Percentiles rank a stretch among this genome's conserved stretches.
These are phyloP conservation scores for Orientallactaga bullata DNA, from an alignment of 2,113 vertebrate species.

Conservation along the genomic window DNA sequence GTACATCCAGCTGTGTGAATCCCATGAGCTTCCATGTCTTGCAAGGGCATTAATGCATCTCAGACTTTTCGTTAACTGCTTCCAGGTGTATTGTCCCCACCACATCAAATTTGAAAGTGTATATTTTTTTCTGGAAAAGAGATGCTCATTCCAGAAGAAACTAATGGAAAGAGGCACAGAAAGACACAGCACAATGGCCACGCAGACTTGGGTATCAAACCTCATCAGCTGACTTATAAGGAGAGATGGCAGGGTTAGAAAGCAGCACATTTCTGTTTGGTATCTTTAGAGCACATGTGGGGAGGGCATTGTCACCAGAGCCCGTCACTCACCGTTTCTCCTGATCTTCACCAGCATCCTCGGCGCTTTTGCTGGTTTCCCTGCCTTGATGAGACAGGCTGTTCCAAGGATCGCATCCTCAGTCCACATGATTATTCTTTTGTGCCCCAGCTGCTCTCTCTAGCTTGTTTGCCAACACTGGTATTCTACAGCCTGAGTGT, in stretches of 20 bases:
- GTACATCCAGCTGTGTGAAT: not conserved
- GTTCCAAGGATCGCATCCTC: not conserved
- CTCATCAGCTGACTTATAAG: not conserved
- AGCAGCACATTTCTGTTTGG: not conserved
- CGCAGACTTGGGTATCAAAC: not conserved
- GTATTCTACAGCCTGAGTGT: not conserved
- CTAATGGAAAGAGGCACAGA: not conserved
- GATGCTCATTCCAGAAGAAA: not conserved
- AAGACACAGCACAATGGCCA: not conserved
- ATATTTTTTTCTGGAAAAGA: conserved; percentile 1
- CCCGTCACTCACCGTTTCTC: not conserved
- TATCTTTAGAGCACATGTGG: too few species aligned
- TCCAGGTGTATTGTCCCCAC: not conserved
- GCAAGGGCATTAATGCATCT: not conserved
- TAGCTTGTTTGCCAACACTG: not conserved
- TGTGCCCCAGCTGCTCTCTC: not conserved
- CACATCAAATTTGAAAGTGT: not conserved
- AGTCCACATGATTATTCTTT: not conserved
- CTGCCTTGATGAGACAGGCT: not conserved
- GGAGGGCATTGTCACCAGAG: too few species aligned
- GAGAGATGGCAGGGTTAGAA: not conserved
- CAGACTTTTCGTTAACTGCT: conserved; percentile 3
- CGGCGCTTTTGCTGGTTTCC: not conserved
- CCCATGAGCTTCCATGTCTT: not conserved
- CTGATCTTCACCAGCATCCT: not conserved